phyloP scores from a whole-genome alignment of 2,888 invertebrate species.

The Drosophila quinaria region DNA sequence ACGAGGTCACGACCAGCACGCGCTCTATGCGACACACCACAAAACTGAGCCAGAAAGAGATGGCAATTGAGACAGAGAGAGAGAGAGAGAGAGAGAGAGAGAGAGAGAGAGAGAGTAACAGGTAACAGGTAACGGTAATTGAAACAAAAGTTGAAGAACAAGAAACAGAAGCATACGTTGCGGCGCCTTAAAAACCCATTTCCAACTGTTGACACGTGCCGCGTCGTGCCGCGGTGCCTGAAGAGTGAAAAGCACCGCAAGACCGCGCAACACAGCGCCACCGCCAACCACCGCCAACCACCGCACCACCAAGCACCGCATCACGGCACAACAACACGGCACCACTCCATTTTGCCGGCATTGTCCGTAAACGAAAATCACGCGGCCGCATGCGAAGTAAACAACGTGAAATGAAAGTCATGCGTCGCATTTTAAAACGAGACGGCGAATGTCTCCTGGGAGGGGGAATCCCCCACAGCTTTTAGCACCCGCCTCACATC shows the following conservation, averaged over 20 bases:
- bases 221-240: slow-evolving; percentile 56
- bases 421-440: slow-evolving; percentile 77
- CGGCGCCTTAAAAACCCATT: slow-evolving; percentile 79
- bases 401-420: slow-evolving; percentile 80
- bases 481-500: slow-evolving; percentile 3
- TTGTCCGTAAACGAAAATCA: slow-evolving; percentile 65
- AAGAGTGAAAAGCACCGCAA: slow-evolving; percentile 29
- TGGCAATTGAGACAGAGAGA: background rate
- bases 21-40: slow-evolving; percentile 39
- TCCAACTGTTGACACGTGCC: slow-evolving; percentile 81
- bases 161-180: slow-evolving; percentile 77
- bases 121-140: slow-evolving; percentile 76
- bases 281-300: background rate
- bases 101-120: background rate
- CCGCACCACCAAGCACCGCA: background rate
- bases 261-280: background rate
- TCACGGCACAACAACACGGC: background rate
- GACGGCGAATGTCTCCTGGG: slow-evolving; percentile 49
- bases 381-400: slow-evolving; percentile 78
- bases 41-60: slow-evolving; percentile 21
- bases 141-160: slow-evolving; percentile 77
- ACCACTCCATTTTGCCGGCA: slow-evolving; percentile 22
- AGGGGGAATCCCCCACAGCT: slow-evolving; percentile 33
- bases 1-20: slow-evolving; percentile 38
- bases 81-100: background rate